phyloP scores from a whole-genome alignment of 2,888 invertebrate species.

The Schizotus pectinicornis region DNA sequence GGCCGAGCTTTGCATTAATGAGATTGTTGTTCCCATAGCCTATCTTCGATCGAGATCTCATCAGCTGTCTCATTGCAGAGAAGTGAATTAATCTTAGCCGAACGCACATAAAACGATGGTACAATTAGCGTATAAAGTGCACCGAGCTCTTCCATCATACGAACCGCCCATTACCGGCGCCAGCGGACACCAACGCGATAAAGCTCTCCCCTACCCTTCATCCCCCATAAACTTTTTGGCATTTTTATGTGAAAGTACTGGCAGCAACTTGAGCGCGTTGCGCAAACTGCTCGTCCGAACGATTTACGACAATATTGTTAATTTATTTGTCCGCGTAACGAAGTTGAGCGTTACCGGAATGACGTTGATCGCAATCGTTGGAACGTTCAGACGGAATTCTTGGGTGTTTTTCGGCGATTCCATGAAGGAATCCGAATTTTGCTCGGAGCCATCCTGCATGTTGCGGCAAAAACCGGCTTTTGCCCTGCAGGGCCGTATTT shows the following conservation, averaged over 20 bases:
- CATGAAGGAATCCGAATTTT: not conserved
- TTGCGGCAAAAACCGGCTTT: no score
- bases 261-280: no score
- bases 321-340: no score
- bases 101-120: slow-evolving; percentile 27
- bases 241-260: no score
- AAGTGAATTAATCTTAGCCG: slow-evolving; percentile 49
- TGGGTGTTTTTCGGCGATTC: not conserved
- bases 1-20: slow-evolving; percentile 52
- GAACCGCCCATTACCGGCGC: not conserved
- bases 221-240: not conserved
- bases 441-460: no score
- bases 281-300: no score
- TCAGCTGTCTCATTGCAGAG: slow-evolving; percentile 50
- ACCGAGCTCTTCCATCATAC: not conserved
- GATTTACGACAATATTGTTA: no score
- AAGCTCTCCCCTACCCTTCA: not conserved
- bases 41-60: slow-evolving; percentile 52
- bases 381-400: not conserved
- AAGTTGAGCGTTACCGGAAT: not conserved
- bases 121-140: not conserved
- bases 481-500: no score
- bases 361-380: not conserved
- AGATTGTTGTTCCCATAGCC: slow-evolving; percentile 50
- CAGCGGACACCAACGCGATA: not conserved